These are phyloP conservation scores for Diploptera punctata DNA, from an alignment of 2,888 invertebrate species.

Conservation along the genomic window DNA sequence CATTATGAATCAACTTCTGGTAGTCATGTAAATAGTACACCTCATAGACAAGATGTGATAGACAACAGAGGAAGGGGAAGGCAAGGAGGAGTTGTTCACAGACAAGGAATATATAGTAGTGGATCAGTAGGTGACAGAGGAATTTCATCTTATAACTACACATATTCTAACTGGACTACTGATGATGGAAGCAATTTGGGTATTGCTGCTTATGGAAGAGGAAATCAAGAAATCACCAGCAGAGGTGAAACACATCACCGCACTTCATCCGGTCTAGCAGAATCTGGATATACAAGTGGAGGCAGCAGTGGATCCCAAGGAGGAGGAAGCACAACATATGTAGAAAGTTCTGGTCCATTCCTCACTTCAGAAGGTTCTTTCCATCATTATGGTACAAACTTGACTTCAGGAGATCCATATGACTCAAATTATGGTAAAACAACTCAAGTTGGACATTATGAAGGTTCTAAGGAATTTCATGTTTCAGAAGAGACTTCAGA, in stretches of 20 bases:
- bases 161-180: constrained; percentile 8
- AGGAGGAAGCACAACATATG: not conserved
- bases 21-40: too few relatives aligned
- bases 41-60: too few relatives aligned
- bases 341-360: not conserved
- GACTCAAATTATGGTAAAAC: not conserved
- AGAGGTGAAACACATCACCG: too few relatives aligned
- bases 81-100: not conserved
- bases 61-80: not conserved
- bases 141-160: constrained; percentile 14
- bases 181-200: not conserved
- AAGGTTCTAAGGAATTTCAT: not conserved
- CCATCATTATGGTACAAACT: not conserved
- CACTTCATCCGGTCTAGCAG: not conserved
- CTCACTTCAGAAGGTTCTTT: not conserved
- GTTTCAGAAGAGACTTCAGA: constrained; percentile 16
- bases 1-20: too few relatives aligned
- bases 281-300: not conserved
- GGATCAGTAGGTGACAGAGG: not conserved
- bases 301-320: too few relatives aligned
- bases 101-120: not conserved
- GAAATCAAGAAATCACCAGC: not conserved
- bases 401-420: not conserved
- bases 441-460: not conserved
- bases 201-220: not conserved